Evolutionary conservation across 2,797 vertebrate species (phyloP), one percentile per base, ranked within the genome.

Genomic region (Hydrolagus colliei): DNA sequence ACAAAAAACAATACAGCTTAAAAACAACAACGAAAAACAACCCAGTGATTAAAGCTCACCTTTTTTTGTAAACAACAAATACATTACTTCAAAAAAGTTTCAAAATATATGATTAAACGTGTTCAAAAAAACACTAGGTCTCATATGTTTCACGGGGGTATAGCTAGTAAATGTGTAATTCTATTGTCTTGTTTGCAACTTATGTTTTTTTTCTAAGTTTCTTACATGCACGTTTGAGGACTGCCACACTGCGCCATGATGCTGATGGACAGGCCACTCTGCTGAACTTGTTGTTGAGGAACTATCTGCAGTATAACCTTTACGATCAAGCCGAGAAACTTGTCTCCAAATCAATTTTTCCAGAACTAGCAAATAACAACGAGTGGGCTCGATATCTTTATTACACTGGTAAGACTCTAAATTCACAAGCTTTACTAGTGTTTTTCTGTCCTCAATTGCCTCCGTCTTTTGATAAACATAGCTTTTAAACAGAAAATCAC

Each of bases 321-420:
- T 98, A 99, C 0, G 97, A 99, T 93, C 97, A 99, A 91, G 97
- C 97, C 0, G 97, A 98, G 91, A 99, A 99, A 32, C 94, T 99
- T 2, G 97, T 98, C 87, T 98, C 97, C 89, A 99, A 99, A 85
- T 98, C 97, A 0, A 94, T 98, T 88, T 99, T 99, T 86, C 97
- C 97, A 0, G 97, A 99, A 88, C 97, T 96, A 77, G 97, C 97
- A 90, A 98, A 97, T 92, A 99, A 99, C 94, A 98, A 98, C 0
- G 97, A 99, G 92, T 98, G 97, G 97, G 97, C 97, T 78, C 91
- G 97, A 13, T 97, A 98, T 90, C 96, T 98, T 77, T 98, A 99
- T 90, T 99, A 99, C 90, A 98, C 97, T 87, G 97, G 97, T 97
- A 88, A 93, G 93, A 35, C 73, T 6, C 0, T 0, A 0, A 0